Conservation (phyloP, 2,113 vertebrate species). For the Menidia beryllina region DNA sequence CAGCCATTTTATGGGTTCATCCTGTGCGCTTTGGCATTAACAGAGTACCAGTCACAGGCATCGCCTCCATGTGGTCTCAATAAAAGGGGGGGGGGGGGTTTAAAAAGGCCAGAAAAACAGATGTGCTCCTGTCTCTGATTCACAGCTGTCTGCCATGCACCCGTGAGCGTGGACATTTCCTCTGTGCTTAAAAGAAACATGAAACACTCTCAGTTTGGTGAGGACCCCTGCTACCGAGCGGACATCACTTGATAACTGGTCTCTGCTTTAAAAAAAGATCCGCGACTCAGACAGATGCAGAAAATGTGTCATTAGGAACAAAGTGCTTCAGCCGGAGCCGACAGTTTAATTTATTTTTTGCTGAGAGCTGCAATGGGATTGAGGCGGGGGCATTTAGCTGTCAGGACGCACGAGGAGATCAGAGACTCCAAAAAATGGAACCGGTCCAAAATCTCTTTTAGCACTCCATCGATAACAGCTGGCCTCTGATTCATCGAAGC, state of each 20-base stretch:
- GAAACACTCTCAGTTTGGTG: not conserved
- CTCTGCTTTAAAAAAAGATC: not conserved
- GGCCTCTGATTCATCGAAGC: slow-evolving; percentile 58
- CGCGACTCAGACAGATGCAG: not conserved
- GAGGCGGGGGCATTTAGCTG: slow-evolving; percentile 17
- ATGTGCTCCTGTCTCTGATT: slow-evolving; percentile 60
- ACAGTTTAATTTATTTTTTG: slow-evolving; percentile 26
- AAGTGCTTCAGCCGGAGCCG: not conserved
- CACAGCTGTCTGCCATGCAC: slow-evolving; percentile 65
- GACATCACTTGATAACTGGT: not conserved
- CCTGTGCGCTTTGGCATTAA: slow-evolving; percentile 69
- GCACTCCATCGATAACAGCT: slow-evolving; percentile 66
- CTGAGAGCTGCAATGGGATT: slow-evolving; percentile 28
- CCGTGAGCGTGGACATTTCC: slow-evolving; percentile 36
- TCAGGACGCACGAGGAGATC: slow-evolving; percentile 53
- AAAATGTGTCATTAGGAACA: not conserved
- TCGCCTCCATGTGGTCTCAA: slow-evolving; percentile 68
- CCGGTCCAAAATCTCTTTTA: slow-evolving; percentile 65
- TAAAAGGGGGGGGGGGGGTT: slow-evolving; percentile 28
- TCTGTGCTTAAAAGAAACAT: slow-evolving; percentile 27
- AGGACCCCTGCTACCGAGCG: not conserved
- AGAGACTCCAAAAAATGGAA: slow-evolving; percentile 57
- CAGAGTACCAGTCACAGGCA: slow-evolving; percentile 58
- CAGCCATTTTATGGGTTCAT: slow-evolving; percentile 75
- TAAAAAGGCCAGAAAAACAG: slow-evolving; percentile 37